Conservation (phyloP, 2,797 vertebrate genomes). For the Anguilla obscura region DNA sequence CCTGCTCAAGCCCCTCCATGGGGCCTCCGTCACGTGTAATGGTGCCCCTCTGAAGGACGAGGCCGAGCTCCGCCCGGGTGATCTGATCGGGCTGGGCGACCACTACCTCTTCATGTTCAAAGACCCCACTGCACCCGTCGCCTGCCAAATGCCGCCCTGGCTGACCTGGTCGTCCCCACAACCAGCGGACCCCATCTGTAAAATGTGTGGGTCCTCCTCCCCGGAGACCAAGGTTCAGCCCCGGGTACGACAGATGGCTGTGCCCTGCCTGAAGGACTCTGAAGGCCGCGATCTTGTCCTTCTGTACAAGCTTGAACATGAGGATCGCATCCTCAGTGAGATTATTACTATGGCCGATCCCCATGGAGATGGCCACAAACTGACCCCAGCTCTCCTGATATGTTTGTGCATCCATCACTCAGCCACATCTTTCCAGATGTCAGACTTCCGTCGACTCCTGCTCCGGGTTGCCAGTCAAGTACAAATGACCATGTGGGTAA, state of each 20-base stretch:
- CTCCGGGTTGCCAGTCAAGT: conserved; percentile 67
- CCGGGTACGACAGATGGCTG: neutral
- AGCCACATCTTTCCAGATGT: conserved; percentile 55
- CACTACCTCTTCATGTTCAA: conserved; percentile 77
- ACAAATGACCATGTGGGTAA: conserved; percentile 74
- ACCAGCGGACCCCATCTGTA: conserved; percentile 48
- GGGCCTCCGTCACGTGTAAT: conserved; percentile 65
- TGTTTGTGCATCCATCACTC: conserved; percentile 70
- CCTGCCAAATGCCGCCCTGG: conserved; percentile 24
- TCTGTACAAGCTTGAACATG: conserved; percentile 55
- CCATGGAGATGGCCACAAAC: conserved; percentile 44
- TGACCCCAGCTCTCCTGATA: conserved; percentile 68
- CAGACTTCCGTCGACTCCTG: conserved; percentile 70
- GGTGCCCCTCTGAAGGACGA: conserved; percentile 59
- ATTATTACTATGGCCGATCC: conserved; percentile 56
- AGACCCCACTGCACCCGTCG: conserved; percentile 57
- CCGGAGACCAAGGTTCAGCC: neutral
- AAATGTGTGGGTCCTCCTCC: conserved; percentile 51
- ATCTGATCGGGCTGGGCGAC: conserved; percentile 72
- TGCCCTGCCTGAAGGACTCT: conserved; percentile 52
- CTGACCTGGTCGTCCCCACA: neutral
- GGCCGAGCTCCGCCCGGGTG: conserved; percentile 64
- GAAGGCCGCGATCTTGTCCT: conserved; percentile 58
- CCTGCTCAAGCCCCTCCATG: conserved; percentile 55
- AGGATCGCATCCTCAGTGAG: conserved; percentile 61